Base-by-base conservation (phyloP, 2,888 invertebrate genomes). In the Mesorhabditis sp. region DNA sequence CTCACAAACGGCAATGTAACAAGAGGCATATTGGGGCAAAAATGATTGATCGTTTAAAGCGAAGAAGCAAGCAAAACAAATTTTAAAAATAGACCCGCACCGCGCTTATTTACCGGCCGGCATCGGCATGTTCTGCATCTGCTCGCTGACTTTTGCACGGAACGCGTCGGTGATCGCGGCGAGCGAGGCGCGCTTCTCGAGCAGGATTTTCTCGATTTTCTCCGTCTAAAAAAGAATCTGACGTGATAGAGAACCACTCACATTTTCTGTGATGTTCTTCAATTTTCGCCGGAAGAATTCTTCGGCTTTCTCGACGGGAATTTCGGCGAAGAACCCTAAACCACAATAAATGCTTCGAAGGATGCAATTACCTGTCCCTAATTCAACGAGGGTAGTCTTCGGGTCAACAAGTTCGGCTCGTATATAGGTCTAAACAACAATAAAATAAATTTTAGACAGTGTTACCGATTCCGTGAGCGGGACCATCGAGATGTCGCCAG, bases 181-280 rank as follows among this genome's bases (percentile, higher is more conserved):
- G 10, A 50, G n/a, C 7, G 58, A 13, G 58, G n/a, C 7, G 6
- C 50, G 58, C n/a, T 50, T 50, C 58, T 50, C 58, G 58, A n/a
- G n/a, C n/a, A 50, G 58, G n/a, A 50, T 50, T 50, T 50, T 50
- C 58, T 50, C 58, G n/a, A 50, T 50, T n/a, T 50, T 50, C 58
- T 50, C 58, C n/a, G 58, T 50, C 58, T 50, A 50, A 50, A 50
- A 50, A 13, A n/a, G n/a, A 50, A 50, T 50, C 2, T 50, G 7
- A 13, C 58, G n/a, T n/a, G 7, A 50, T 13, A 50, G n/a, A 50
- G 7, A n/a, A 50, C 7, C 7, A n/a, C 58, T 50, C n/a, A 50
- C 58, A 50, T 50, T 50, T 50, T 50, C 58, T 13, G n/a, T n/a
- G n/a, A 50, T 50, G 7, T 50, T 50, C n/a, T n/a, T 10, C 10